Base-by-base conservation (phyloP, 2,113 vertebrate genomes). In the Quiscalus mexicanus region DNA sequence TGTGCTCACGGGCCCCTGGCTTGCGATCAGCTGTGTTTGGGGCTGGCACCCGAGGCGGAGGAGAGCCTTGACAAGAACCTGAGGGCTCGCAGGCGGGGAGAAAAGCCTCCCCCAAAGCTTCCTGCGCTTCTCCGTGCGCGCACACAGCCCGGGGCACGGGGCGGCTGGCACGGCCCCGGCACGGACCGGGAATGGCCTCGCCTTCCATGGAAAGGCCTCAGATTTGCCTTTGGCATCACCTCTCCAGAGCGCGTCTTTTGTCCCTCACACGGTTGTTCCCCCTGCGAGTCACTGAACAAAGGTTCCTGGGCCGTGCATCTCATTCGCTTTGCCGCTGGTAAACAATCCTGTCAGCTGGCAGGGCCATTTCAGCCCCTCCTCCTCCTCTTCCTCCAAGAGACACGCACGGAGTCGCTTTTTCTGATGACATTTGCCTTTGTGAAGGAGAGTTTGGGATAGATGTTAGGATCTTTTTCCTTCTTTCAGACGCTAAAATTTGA, bases 261-360 rank as follows among this genome's bases (percentile, higher is more conserved):
- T 90, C 30, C 69, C 90, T 58, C 55, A 2, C 47, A 19, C 2
- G 60, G 60, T 53, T 49, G 74, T 67, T 84, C 31, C 0, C 80
- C 28, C 67, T 17, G 70, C 63, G 12, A 9, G 6, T 52, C n/a
- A 2, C 11, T 3, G 89, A 88, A 93, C 95, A 96, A 93, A 96
- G 96, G 89, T 89, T 64, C 76, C 77, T 84, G 80, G 15, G 35
- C 7, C 81, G 68, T 37, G 67, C 83, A 62, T 93, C 81, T 91
- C 89, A 74, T 94, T 95, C 73, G 95, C 76, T 5, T 63, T 39
- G 37, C 56, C 3, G 49, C 24, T 82, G 73, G 73, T 95, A 93
- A 96, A 94, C 93, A 93, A 75, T 78, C 50, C 42, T 35, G 9
- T 84, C 69, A 59, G 89, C 89, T 78, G 82, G 75, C 89, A 56